Conservation (phyloP, 1,140 invertebrate genomes). For the Littorina saxatilis region DNA sequence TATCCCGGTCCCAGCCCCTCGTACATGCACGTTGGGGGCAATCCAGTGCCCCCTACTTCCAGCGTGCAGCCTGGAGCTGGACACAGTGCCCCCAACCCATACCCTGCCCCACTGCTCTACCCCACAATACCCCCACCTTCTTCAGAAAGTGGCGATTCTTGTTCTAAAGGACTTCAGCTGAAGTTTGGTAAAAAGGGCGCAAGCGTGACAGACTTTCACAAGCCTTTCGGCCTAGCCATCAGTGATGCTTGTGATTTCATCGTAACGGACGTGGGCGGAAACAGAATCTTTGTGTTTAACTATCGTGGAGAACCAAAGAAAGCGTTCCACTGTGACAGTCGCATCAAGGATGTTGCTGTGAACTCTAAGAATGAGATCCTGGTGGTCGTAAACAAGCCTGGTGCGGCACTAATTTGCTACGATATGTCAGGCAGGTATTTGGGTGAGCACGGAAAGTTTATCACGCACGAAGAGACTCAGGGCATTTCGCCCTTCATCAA, state of each 20-base stretch:
- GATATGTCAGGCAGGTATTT: slow-evolving; percentile 60
- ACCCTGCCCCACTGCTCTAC: slow-evolving; percentile 10
- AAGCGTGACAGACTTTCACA: slow-evolving; percentile 59
- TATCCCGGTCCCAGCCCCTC: slow-evolving; percentile 10
- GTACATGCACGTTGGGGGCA: background rate
- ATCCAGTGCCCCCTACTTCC: background rate
- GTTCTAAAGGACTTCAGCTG: slow-evolving; percentile 52
- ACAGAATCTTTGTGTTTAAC: slow-evolving; percentile 66
- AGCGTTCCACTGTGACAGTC: slow-evolving; percentile 62
- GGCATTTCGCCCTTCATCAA: slow-evolving; percentile 61
- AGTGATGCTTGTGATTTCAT: slow-evolving; percentile 62
- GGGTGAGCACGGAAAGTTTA: slow-evolving; percentile 62
- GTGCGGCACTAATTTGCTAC: slow-evolving; percentile 61
- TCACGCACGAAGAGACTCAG: slow-evolving; percentile 65
- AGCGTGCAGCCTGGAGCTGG: background rate
- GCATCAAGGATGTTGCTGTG: slow-evolving; percentile 61
- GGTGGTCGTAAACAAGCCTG: slow-evolving; percentile 61
- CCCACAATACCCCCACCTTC: slow-evolving; percentile 29
- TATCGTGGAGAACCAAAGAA: slow-evolving; percentile 55
- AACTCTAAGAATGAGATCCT: slow-evolving; percentile 63
- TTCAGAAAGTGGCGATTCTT: slow-evolving; percentile 35
- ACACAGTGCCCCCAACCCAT: background rate
- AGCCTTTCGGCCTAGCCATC: slow-evolving; percentile 66
- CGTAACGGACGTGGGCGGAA: slow-evolving; percentile 58
- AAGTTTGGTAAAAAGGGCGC: slow-evolving; percentile 67